Percentiles rank a stretch among this genome's conserved stretches.
phyloP scores from a whole-genome alignment of 2,888 invertebrate genomes.

The Drosophila falleni region DNA sequence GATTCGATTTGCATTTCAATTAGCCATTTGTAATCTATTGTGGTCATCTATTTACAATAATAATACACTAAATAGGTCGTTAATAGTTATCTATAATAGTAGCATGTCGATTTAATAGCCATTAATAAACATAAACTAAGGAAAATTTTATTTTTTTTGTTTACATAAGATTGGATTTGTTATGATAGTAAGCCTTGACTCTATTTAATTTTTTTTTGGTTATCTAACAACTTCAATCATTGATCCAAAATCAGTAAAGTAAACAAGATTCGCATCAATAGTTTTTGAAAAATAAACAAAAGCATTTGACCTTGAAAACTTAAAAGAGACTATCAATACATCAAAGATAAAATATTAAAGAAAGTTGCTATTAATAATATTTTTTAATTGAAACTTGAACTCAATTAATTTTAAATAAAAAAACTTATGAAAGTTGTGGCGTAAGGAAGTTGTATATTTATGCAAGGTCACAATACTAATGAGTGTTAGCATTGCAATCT shows the following conservation, averaged over 20 bases:
- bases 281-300: constrained; percentile 9
- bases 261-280: constrained; percentile 25
- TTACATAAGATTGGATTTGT: background rate
- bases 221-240: constrained; percentile 11
- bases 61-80: constrained; percentile 14
- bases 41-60: constrained; percentile 16
- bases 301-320: constrained; percentile 21
- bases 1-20: constrained; percentile 55
- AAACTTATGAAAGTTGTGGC: background rate
- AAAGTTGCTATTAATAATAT: background rate
- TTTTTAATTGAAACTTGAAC: background rate
- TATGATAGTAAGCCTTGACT: constrained; percentile 11
- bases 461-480: background rate
- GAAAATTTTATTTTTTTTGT: constrained; percentile 8
- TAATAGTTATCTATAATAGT: background rate
- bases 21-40: constrained; percentile 30
- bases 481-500: background rate
- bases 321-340: background rate
- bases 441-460: background rate
- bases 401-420: background rate
- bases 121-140: constrained; percentile 7
- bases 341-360: background rate
- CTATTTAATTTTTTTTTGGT: constrained; percentile 10
- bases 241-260: constrained; percentile 18
- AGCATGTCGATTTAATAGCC: constrained; percentile 5